Evolutionary conservation across 2,888 invertebrate species (phyloP), one percentile per base, ranked within the genome.

Genomic region (Sesamia inferens): DNA sequence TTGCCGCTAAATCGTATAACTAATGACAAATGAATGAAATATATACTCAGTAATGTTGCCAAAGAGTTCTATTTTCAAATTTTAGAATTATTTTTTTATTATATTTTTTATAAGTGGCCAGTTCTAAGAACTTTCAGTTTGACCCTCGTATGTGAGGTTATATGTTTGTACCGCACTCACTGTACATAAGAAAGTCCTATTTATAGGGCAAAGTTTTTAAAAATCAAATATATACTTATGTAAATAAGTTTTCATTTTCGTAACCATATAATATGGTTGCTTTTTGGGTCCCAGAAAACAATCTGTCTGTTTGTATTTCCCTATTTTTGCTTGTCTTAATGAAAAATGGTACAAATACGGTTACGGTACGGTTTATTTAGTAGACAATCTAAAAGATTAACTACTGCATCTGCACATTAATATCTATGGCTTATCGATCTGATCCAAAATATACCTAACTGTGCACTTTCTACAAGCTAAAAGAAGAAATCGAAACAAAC

Each of bases 401-500:
- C 10, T 31, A 44, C 13, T 39, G 10, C 31, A 57, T 39, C 14
- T 24, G 31, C 19, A 51, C 22, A 57, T n/a, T 0, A 11, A 42
- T 0, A 39, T 39, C 13, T 47, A 42, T 13, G 42, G n/a, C 44
- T 65, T 44, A 55, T 31, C 8, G 13, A 54, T n/a, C 16, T 19
- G 10, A 65, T 55, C 42, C n/a, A 54, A 19, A 42, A 31, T 62
- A 42, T 22, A 47, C 22, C 1, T 19, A 54, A 14, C 1, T 58
- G 44, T 10, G 1, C 11, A 80, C 67, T 48, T 68, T 59, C n/a
- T 48, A 59, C 31, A 14, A 64, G 80, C 22, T 80, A 58, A 44
- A 11, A 31, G 13, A n/a, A 48, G 22, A 59, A 24, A 65, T 51
- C 16, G 2, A 68, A 74, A 22, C n/a, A 64, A 74, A 65, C 55